These are phyloP conservation scores for Lepidocyrtinus sp. DNA, from an alignment of 2,888 invertebrate species.

Conservation along the genomic window DNA sequence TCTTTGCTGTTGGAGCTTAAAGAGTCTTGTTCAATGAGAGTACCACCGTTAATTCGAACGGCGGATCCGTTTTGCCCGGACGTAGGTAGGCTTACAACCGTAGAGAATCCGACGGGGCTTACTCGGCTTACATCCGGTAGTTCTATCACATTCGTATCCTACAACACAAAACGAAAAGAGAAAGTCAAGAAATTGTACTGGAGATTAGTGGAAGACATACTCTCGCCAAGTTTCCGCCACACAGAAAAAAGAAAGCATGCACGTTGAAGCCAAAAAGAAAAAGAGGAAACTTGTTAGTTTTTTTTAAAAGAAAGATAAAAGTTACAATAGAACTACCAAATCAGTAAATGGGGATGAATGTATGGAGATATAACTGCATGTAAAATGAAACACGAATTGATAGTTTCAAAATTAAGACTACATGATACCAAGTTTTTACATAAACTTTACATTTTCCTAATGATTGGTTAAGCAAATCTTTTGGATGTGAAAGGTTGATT, in stretches of 20 bases:
- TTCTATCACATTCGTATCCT: conserved; percentile 70
- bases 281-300: conserved; percentile 27
- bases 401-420: too few relatives aligned
- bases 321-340: too few relatives aligned
- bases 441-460: too few relatives aligned
- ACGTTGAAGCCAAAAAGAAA: conserved; percentile 20
- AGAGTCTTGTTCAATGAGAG: conserved; percentile 69
- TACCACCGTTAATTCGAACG: conserved; percentile 70
- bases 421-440: too few relatives aligned
- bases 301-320: too few relatives aligned
- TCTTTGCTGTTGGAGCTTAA: conserved; percentile 70
- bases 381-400: too few relatives aligned
- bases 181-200: conserved; percentile 34
- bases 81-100: conserved; percentile 68
- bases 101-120: conserved; percentile 70
- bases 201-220: conserved; percentile 47
- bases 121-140: conserved; percentile 70
- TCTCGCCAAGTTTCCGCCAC: conserved; percentile 14
- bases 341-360: too few relatives aligned
- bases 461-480: too few relatives aligned
- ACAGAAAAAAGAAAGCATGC: conserved; percentile 32
- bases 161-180: conserved; percentile 36
- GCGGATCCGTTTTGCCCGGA: conserved; percentile 70
- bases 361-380: too few relatives aligned
- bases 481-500: too few relatives aligned